Conservation (phyloP, 2,797 vertebrate species). For the Diglossa cyanea region DNA sequence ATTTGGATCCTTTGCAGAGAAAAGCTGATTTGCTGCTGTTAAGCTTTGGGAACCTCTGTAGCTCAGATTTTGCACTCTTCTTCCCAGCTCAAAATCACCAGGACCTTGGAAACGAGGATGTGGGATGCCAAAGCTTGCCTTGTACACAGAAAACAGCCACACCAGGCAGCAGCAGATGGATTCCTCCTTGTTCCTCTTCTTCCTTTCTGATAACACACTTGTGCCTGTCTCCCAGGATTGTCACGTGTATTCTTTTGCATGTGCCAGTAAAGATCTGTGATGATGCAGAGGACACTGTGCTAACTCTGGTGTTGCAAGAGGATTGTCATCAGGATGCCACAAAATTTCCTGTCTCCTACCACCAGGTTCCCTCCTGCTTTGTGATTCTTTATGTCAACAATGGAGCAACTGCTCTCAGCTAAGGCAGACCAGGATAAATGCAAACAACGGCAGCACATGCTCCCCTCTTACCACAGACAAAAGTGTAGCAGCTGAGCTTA, state of each 20-base stretch:
- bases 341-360: background rate
- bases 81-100: background rate
- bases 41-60: background rate
- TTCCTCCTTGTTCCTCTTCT: background rate
- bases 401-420: background rate
- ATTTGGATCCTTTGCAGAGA: background rate
- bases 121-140: background rate
- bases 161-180: background rate
- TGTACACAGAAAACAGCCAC: background rate
- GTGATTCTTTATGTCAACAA: background rate
- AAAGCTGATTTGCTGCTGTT: slow-evolving; percentile 31
- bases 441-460: background rate
- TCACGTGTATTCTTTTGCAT: background rate
- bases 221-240: background rate
- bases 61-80: background rate
- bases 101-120: background rate
- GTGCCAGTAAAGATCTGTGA: background rate
- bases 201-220: background rate
- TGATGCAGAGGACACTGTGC: background rate
- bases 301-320: background rate
- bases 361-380: background rate
- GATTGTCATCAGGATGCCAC: background rate
- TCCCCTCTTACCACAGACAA: background rate
- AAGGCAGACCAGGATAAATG: background rate
- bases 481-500: background rate